Evolutionary conservation across 2,888 invertebrate species (phyloP).

Genomic region (Calliphora vomitoria): DNA sequence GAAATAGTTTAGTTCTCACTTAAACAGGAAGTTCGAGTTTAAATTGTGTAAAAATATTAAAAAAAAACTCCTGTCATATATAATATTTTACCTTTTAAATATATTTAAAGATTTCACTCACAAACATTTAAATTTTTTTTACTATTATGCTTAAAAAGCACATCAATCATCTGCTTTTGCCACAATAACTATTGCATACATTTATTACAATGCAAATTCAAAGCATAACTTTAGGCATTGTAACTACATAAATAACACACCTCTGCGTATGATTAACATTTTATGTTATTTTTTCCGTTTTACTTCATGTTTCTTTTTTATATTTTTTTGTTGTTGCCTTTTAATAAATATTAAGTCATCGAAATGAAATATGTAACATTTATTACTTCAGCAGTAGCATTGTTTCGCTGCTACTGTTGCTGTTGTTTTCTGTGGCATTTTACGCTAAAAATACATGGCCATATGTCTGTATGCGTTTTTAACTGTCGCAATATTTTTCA

Average conservation of each 20-base stretch:
- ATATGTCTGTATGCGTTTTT: conserved; percentile 54
- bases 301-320: not conserved
- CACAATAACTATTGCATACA: not conserved
- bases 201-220: not conserved
- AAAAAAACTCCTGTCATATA: too few species aligned
- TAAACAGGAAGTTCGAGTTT: too few species aligned
- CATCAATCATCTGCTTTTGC: too few species aligned
- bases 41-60: too few species aligned
- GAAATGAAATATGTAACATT: conserved; percentile 52
- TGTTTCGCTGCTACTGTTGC: not conserved
- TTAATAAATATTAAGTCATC: conserved; percentile 63
- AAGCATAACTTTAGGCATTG: conserved; percentile 42
- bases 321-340: not conserved
- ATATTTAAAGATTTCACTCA: not conserved
- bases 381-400: conserved; percentile 30
- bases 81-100: not conserved
- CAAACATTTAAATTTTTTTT: too few species aligned
- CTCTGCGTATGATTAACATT: conserved; percentile 33
- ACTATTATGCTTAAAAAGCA: not conserved
- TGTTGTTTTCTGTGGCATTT: not conserved
- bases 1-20: too few species aligned
- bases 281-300: not conserved
- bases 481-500: conserved; percentile 51
- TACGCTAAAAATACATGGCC: conserved; percentile 29
- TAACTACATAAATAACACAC: conserved; percentile 8